Conservation (phyloP, 2,888 invertebrate genomes). For the Amaurobius ferox region DNA sequence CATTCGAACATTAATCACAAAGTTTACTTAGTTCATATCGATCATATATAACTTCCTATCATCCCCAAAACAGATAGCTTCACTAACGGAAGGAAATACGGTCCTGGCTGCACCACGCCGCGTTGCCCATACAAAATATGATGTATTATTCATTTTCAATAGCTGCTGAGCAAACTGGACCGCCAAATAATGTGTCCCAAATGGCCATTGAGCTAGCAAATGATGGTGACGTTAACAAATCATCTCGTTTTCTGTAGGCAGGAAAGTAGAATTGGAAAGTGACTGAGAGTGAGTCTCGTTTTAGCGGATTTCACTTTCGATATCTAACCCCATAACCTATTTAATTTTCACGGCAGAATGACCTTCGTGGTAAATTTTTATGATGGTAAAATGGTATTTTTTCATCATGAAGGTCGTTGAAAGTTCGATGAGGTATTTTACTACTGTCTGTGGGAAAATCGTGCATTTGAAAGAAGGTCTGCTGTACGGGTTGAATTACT, state of each 20-base stretch:
- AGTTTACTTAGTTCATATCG: neutral
- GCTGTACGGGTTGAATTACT: too few relatives aligned
- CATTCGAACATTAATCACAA: too few relatives aligned
- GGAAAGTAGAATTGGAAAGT: neutral
- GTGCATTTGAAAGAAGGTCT: too few relatives aligned
- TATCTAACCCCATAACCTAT: constrained; percentile 6
- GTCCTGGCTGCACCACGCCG: neutral
- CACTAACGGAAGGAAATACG: neutral
- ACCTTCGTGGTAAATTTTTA: constrained; percentile 10
- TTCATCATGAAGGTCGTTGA: neutral
- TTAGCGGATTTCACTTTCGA: neutral
- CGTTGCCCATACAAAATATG: neutral
- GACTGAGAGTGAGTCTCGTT: neutral
- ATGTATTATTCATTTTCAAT: constrained; percentile 16
- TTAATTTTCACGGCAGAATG: neutral
- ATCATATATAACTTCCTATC: neutral
- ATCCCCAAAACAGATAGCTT: neutral
- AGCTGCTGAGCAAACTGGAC: neutral
- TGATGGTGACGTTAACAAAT: neutral
- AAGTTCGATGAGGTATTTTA: neutral
- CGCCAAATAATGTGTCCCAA: constrained; percentile 9
- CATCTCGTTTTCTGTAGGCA: neutral
- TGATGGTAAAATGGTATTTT: neutral
- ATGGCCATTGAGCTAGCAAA: constrained; percentile 12
- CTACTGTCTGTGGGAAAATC: too few relatives aligned